A percentile compares a stretch with the other conserved stretches of the same genome.
Conservation (phyloP, 2,113 vertebrate species). For the Callithrix jacchus region DNA sequence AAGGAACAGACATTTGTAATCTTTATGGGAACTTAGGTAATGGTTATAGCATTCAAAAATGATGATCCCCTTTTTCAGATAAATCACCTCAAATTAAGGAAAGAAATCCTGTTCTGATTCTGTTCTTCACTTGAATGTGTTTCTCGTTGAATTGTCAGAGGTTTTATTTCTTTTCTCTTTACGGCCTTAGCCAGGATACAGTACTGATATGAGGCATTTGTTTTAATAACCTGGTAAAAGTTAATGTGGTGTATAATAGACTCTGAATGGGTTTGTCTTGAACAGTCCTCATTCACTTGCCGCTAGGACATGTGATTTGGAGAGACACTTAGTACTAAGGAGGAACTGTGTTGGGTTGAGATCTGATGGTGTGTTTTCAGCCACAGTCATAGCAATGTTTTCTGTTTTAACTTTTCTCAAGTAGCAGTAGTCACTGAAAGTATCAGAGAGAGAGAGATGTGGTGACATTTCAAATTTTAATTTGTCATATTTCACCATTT, state of each 20-base stretch:
- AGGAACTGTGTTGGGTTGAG: neutral
- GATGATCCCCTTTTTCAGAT: neutral
- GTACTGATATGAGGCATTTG: constrained; percentile 35
- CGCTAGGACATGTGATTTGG: neutral
- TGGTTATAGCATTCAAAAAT: neutral
- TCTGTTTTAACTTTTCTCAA: neutral
- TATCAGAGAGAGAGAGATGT: neutral
- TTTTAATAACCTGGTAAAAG: constrained; percentile 73
- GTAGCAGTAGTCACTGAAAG: neutral
- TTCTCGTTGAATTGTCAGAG: neutral
- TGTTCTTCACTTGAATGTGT: neutral
- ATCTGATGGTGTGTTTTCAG: neutral
- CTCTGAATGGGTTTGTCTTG: constrained; percentile 14
- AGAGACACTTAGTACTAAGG: constrained; percentile 1
- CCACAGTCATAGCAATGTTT: neutral
- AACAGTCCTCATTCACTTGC: constrained; percentile 5
- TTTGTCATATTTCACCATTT: neutral
- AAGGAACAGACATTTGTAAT: neutral
- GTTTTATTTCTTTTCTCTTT: constrained; percentile 42
- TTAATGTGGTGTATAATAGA: constrained; percentile 52
- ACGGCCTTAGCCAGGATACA: neutral
- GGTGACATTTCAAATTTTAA: constrained; percentile 27
- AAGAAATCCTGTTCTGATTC: neutral
- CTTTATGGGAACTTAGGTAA: neutral
- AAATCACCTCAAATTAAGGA: constrained; percentile 35